Evolutionary conservation across 2,113 vertebrate genomes (phyloP), one percentile per base, ranked within the genome.

Genomic region (Psittacula cyanocephala): DNA sequence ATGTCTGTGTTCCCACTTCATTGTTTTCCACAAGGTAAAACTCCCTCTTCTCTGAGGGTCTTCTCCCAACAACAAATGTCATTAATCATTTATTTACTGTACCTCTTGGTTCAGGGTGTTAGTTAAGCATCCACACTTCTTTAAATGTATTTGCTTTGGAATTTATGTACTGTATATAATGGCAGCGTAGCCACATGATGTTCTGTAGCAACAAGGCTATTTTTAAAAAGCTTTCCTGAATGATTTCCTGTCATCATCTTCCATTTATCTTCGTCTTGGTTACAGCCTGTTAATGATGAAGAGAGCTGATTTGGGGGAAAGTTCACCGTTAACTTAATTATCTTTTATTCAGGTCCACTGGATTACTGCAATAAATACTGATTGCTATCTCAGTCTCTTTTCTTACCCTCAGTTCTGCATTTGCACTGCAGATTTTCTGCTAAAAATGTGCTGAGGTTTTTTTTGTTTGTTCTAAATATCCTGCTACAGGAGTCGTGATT

Each of bases 291-390:
- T 93, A 71, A 65, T 89, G 64, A 90, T 31, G 24, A 72, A 68
- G 57, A 80, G 59, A 85, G 41, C 63, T 60, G 68, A 90, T 83
- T 75, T 89, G 52, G 70, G 68, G 95, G 88, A 91, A 92, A 90
- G 87, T 86, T 93, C 74, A 33, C 52, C 29, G 33, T 87, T 94
- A 90, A 79, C 77, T 78, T 89, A 75, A 91, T 92, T 92, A 69
- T 81, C 55, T 88, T 83, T 86, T 92, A 62, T 91, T 81, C 68
- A 87, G 46, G 52, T 92, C 74, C 55, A 53, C 64, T 35, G 47
- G 11, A 70, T 63, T 92, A 57, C 80, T 84, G 69, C 72, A 68
- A 15, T 85, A 94, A 95, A 78, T 46, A 52, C 77, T 85, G 65
- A 80, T 69, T 92, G 22, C 29, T 75, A 1, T 53, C 28, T 78